phyloP scores from a whole-genome alignment of 2,113 vertebrate genomes.

The Eurystomus gularis region DNA sequence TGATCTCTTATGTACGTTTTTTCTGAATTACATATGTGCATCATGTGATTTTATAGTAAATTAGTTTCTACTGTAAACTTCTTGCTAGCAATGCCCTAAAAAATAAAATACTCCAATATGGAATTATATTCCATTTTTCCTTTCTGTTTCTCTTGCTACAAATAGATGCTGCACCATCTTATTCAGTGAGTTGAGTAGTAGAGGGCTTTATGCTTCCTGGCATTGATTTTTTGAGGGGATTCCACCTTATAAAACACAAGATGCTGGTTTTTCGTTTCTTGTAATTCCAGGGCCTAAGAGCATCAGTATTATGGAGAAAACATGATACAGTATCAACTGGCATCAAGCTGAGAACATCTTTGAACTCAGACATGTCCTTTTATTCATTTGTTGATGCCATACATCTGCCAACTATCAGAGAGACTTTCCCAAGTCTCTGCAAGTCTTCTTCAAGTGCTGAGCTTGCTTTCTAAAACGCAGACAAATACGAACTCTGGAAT shows the following conservation, averaged over 20 bases:
- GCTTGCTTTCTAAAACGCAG: background rate
- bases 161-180: background rate
- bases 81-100: background rate
- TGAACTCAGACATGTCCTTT: background rate
- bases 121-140: background rate
- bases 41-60: background rate
- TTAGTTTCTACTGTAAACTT: background rate
- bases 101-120: background rate
- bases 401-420: background rate
- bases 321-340: background rate
- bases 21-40: background rate
- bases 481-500: background rate
- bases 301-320: background rate
- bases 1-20: background rate
- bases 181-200: background rate
- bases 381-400: background rate
- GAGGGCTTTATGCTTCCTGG: background rate
- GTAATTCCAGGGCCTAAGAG: background rate
- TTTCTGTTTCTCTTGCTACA: background rate
- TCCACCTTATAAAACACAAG: background rate
- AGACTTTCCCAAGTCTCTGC: background rate
- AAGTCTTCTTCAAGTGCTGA: background rate
- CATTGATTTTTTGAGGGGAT: background rate
- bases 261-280: background rate
- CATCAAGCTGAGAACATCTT: background rate